Evolutionary conservation across 2,888 invertebrate species (phyloP).

Genomic region (Troilus luridus): DNA sequence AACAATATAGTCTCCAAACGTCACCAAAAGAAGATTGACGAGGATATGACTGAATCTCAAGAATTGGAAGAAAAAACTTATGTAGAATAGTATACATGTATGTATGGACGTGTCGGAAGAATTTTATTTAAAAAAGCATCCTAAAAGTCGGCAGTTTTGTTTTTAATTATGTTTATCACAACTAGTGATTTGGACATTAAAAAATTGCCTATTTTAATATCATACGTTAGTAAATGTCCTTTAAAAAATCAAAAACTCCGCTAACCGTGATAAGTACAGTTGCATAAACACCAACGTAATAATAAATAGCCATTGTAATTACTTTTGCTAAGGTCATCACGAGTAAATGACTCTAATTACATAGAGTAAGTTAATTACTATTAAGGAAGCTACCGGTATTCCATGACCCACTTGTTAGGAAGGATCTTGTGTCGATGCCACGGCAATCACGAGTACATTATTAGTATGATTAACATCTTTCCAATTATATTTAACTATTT

Average conservation of each 20-base stretch:
- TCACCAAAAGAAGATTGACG: too few relatives aligned
- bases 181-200: too few relatives aligned
- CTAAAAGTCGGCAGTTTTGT: too few relatives aligned
- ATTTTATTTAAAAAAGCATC: too few relatives aligned
- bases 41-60: too few relatives aligned
- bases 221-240: background rate
- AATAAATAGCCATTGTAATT: background rate
- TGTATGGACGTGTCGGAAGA: too few relatives aligned
- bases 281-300: background rate
- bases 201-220: too few relatives aligned
- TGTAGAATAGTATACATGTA: too few relatives aligned
- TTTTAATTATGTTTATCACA: too few relatives aligned
- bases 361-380: background rate
- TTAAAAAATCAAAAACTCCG: background rate
- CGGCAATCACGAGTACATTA: background rate
- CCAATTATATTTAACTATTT: background rate
- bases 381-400: background rate
- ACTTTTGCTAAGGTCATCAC: background rate
- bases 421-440: background rate
- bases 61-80: too few relatives aligned
- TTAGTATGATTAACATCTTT: background rate
- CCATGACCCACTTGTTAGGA: background rate
- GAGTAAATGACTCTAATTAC: conserved; percentile 4
- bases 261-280: background rate
- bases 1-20: too few relatives aligned